These are phyloP conservation scores for Tipula helvola DNA, from an alignment of 2,888 invertebrate genomes.

Conservation along the genomic window DNA sequence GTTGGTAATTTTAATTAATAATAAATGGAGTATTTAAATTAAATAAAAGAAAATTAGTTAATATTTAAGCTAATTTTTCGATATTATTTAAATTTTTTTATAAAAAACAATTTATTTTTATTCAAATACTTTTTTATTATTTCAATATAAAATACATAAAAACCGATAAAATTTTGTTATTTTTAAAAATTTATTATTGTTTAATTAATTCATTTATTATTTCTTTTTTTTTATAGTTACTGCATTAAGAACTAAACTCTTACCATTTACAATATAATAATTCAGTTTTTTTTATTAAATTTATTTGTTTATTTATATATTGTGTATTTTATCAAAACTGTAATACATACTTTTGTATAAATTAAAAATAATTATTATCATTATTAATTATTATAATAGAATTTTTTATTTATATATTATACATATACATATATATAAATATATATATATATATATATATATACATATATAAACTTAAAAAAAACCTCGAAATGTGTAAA, in stretches of 20 bases:
- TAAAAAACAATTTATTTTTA: neutral
- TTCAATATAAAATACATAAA: slow-evolving; percentile 8
- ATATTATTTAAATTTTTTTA: neutral
- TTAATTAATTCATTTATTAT: neutral
- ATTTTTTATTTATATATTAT: neutral
- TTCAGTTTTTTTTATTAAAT: neutral
- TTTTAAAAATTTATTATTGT: slow-evolving; percentile 5
- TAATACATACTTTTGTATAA: neutral
- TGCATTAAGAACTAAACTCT: slow-evolving; percentile 6
- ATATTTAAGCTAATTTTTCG: slow-evolving; percentile 7
- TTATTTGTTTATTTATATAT: neutral
- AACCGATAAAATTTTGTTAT: slow-evolving; percentile 7
- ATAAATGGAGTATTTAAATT: slow-evolving; percentile 7
- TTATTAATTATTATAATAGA: neutral
- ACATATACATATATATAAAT: neutral
- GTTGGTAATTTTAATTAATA: neutral
- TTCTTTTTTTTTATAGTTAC: neutral
- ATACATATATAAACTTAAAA: neutral
- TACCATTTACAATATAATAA: slow-evolving; percentile 8
- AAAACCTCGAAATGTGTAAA: neutral
- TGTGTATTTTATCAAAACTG: slow-evolving; percentile 4
- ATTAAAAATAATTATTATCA: slow-evolving; percentile 4
- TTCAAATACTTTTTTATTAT: slow-evolving; percentile 4
- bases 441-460: neutral
- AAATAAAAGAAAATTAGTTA: neutral